Base-by-base conservation (phyloP, 1,140 invertebrate species). In the Aphis craccivora region DNA sequence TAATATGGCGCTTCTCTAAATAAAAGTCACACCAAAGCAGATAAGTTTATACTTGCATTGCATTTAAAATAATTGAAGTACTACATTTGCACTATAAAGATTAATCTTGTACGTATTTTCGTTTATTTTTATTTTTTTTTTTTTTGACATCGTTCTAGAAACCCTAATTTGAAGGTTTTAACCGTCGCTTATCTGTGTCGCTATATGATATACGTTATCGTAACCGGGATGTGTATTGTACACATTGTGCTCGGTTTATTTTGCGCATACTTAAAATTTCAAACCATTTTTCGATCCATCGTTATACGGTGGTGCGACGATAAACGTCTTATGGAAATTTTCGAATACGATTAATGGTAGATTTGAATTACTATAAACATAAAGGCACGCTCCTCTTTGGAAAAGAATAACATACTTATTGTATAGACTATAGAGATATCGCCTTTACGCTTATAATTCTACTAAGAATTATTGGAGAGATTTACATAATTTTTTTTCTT, bases 241-340 rank as follows among this genome's bases (percentile, higher is more conserved):
- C 18, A 76, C 14, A 76, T 76, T 76, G 14, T 20, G 30, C n/a
- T 76, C 4, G 4, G 40, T 25, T 43, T 86, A 23, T 86, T 83
- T 37, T 0, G 22, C 22, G 20, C 20, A 20, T 83, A 23, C n/a
- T 76, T 35, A 18, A n/a, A 25, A 30, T 43, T 14, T 45, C 23
- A 1, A 30, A 86, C 43, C 2, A 48, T 48, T 86, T 86, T 86
- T 45, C 25, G 9, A 14, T 48, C 11, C 40, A 11, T n/a, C 30
- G 14, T 45, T 4, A 1, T n/a, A 25, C 40, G 11, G 37, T 43
- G 43, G 40, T 5, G 1, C 1, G 25, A 6, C 43, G 84, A 86
- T 45, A 45, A 86, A 45, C 84, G 84, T 45, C 40, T 86, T 48
- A 86, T 86, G 43, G 84, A 86, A 45, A 86, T 86, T n/a, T 11